Base-by-base conservation (phyloP, 1,140 invertebrate genomes). In the Bilobella aurantiaca region DNA sequence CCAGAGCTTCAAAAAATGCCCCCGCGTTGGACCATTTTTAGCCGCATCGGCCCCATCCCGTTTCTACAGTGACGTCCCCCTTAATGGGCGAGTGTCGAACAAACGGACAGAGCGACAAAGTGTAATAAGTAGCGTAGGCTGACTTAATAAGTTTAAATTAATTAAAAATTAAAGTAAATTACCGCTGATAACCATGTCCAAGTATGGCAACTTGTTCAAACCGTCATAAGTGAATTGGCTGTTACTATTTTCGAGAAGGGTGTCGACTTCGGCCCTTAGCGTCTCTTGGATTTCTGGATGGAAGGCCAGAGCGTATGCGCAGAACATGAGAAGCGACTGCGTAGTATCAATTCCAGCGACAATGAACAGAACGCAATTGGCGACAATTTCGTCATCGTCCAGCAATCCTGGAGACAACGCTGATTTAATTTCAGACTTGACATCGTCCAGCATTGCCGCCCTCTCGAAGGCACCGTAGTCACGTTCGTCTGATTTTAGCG, bases 331-430 rank as follows among this genome's bases (percentile, higher is more conserved):
- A 0, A 78, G 66, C 27, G 75, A 75, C 3, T 77, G 73, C 25
- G 57, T 79, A 0, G 81, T 81, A 32, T 82, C 80, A 61, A 76
- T 81, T 42, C 80, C 79, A 31, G 78, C 78, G 23, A 79, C 3
- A 23, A 76, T 53, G 58, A 76, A 76, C 0, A 76, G 58, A 14
- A 75, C 42, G 3, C 66, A 57, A 49, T 76, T 67, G 49, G 63
- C 58, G 14, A 68, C 16, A 16, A 72, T 65, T 16, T n/a, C 18
- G 1, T 59, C 58, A 30, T 72, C 70, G 34, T 62, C 59, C 53
- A 57, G 53, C 5, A 23, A n/a, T n/a, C n/a, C n/a, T 57, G 1
- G 62, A 34, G 23, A 25, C 46, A 23, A 37, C 34, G 31, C 28
- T 53, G 1, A 46, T 3, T 2, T n/a, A n/a, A n/a, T n/a, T n/a